phyloP scores from a whole-genome alignment of 2,888 invertebrate genomes.

The Tenthredo distinguenda region DNA sequence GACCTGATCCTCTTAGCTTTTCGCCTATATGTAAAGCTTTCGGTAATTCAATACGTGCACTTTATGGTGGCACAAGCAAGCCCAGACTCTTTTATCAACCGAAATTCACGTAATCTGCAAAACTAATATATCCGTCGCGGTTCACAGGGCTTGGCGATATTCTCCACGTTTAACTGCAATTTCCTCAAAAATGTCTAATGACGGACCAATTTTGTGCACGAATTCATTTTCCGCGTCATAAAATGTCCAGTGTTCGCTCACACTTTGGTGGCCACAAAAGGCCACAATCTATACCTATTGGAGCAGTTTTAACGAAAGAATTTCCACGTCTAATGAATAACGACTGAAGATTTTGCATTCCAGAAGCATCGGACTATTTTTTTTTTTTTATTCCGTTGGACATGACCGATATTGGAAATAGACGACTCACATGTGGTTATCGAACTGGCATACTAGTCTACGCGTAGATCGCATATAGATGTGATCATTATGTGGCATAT shows the following conservation, averaged over 20 bases:
- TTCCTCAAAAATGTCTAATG: neutral
- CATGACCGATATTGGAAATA: neutral
- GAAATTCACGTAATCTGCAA: neutral
- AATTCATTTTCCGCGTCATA: neutral
- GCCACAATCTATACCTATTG: neutral
- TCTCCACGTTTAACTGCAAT: neutral
- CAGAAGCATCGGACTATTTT: neutral
- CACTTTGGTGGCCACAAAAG: too few species aligned
- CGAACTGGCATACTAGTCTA: too few species aligned
- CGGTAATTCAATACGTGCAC: neutral
- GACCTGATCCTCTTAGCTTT: constrained; percentile 14
- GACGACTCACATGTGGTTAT: neutral
- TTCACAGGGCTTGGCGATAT: neutral
- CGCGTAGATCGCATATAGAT: too few species aligned
- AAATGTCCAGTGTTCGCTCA: too few species aligned
- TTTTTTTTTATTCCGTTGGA: neutral
- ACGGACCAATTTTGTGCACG: neutral
- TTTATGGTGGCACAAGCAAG: neutral
- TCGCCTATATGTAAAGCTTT: neutral
- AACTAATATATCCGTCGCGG: neutral
- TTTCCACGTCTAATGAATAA: neutral
- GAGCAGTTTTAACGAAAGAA: neutral
- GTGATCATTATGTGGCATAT: too few species aligned
- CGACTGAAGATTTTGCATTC: too few species aligned
- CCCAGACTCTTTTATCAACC: neutral